Conservation (phyloP, 2,113 vertebrate genomes). For the Indri indri region DNA sequence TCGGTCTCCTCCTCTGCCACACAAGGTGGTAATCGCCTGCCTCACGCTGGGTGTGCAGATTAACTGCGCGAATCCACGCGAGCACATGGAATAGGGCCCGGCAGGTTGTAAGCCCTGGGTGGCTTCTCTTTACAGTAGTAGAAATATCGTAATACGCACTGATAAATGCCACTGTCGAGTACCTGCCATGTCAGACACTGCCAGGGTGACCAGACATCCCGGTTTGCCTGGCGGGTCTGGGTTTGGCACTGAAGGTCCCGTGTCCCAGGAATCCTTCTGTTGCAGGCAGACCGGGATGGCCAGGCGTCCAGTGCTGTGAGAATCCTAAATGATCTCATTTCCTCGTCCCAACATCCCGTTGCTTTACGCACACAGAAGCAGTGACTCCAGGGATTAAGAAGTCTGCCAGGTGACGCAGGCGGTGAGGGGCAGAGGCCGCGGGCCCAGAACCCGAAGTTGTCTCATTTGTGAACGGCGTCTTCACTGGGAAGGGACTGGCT, state of each 20-base stretch:
- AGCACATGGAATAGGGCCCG: accelerated
- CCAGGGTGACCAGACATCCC: not conserved
- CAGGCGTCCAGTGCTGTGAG: no score
- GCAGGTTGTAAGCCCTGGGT: not conserved
- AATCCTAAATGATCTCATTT: not conserved
- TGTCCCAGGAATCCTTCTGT: not conserved
- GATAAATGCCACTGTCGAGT: no score
- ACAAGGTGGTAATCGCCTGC: not conserved
- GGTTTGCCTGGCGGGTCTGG: not conserved
- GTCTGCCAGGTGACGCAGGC: not conserved
- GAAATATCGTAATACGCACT: not conserved
- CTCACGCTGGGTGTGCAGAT: not conserved
- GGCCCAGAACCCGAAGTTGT: not conserved
- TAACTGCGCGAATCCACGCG: not conserved
- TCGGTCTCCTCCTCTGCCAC: not conserved
- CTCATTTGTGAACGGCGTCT: accelerated
- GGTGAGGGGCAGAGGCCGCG: not conserved
- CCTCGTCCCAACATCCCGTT: no score
- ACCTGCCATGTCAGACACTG: not conserved
- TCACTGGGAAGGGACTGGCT: not conserved
- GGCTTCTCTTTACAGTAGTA: not conserved
- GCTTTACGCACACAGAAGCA: not conserved
- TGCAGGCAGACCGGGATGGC: no score
- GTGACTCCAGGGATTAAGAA: not conserved
- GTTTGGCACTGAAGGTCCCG: not conserved